Percentiles rank a stretch among this genome's conserved stretches.
phyloP scores from a whole-genome alignment of 2,113 vertebrate species.

The Sorex fumeus region DNA sequence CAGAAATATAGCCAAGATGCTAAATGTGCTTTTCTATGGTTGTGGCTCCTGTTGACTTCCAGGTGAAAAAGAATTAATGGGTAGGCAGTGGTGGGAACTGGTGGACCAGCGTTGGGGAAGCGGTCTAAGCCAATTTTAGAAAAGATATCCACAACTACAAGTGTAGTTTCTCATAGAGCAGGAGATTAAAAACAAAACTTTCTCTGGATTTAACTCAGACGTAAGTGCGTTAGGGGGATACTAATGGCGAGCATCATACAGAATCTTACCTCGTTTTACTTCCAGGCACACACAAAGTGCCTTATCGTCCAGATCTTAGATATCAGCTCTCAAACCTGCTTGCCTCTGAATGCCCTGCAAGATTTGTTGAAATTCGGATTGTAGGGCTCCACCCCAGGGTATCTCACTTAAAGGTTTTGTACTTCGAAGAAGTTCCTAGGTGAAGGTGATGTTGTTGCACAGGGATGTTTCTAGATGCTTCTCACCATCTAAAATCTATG shows the following conservation, averaged over 20 bases:
- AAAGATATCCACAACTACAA: neutral
- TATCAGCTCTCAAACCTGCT: neutral
- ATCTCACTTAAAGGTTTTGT: neutral
- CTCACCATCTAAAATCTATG: neutral
- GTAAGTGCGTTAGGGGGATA: neutral
- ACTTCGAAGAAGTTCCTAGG: neutral
- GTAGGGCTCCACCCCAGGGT: neutral
- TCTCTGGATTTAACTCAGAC: neutral
- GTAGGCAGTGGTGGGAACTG: neutral
- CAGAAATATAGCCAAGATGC: too few species aligned
- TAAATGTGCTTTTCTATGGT: neutral
- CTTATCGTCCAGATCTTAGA: neutral
- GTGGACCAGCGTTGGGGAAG: too few species aligned
- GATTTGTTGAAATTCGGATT: neutral
- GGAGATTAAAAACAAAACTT: neutral
- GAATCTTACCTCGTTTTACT: neutral
- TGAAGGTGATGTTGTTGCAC: neutral
- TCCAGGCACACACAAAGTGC: neutral
- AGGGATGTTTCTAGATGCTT: constrained; percentile 18
- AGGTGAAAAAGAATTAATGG: neutral
- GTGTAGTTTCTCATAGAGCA: neutral
- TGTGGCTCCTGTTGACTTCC: neutral
- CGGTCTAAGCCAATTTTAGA: neutral
- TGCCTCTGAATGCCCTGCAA: neutral
- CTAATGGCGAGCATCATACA: neutral